Conservation (phyloP, 2,797 vertebrate species). For the Clarias laeviceps region DNA sequence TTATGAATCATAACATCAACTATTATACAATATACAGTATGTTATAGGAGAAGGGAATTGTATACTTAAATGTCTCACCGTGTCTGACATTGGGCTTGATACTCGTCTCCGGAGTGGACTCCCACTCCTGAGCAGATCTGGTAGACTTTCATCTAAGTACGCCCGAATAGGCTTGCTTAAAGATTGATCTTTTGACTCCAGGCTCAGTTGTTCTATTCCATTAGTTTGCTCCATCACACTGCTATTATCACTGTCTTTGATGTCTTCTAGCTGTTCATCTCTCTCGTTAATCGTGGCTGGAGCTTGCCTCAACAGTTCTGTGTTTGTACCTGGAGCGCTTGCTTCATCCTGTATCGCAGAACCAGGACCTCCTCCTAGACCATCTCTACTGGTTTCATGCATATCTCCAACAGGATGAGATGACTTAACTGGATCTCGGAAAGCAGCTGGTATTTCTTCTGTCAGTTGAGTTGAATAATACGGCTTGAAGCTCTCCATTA, state of each 20-base stretch:
- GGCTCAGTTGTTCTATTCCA: conserved; percentile 19
- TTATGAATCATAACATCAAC: neutral
- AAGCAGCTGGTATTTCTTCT: neutral
- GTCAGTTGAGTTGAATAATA: neutral
- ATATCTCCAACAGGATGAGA: conserved; percentile 6
- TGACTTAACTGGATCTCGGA: conserved; percentile 20
- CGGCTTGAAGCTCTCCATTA: conserved; percentile 22
- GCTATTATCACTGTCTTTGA: neutral
- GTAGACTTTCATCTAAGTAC: conserved; percentile 63
- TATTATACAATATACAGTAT: neutral
- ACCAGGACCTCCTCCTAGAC: neutral
- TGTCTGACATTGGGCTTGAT: conserved; percentile 74
- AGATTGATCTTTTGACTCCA: conserved; percentile 15
- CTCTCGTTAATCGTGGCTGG: conserved; percentile 18
- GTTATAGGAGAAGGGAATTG: neutral
- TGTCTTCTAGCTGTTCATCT: conserved; percentile 25
- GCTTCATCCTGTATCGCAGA: conserved; percentile 9
- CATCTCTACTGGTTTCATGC: conserved; percentile 2
- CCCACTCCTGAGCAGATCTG: conserved; percentile 73
- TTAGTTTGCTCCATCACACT: neutral
- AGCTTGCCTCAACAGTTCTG: neutral
- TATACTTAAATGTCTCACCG: conserved; percentile 61
- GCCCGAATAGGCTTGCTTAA: conserved; percentile 11
- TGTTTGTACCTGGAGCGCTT: neutral
- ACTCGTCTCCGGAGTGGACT: conserved; percentile 68